phyloP scores from a whole-genome alignment of 2,113 vertebrate genomes.

The Rutilus rutilus region DNA sequence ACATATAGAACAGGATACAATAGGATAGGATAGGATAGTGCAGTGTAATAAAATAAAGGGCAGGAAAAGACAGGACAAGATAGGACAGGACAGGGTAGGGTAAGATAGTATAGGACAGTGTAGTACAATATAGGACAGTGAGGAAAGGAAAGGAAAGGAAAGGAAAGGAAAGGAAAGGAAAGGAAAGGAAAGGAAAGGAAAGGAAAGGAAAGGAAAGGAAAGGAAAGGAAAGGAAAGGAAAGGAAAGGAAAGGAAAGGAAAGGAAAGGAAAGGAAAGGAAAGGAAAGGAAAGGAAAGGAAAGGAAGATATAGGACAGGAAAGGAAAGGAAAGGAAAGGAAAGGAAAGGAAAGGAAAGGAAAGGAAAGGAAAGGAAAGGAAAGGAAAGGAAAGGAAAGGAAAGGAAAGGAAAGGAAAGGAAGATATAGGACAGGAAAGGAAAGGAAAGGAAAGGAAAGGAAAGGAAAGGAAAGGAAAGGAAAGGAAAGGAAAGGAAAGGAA shows the following conservation, averaged over 20 bases:
- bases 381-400: not conserved
- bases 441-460: too few relatives aligned
- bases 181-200: not conserved
- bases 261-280: not conserved
- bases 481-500: not conserved
- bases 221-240: not conserved
- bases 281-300: too few relatives aligned
- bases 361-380: too few relatives aligned
- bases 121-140: not conserved
- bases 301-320: too few relatives aligned
- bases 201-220: not conserved
- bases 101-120: not conserved
- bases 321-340: too few relatives aligned
- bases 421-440: not conserved
- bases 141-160: too few relatives aligned
- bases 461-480: too few relatives aligned
- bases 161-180: not conserved
- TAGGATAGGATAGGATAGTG: not conserved
- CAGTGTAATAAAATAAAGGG: not conserved
- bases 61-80: not conserved
- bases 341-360: too few relatives aligned
- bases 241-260: not conserved
- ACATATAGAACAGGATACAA: not conserved
- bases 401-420: rapidly evolving
- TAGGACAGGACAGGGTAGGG: not conserved